These are phyloP conservation scores for Phalacrocorax pelagicus DNA, from an alignment of 2,113 vertebrate species.

Conservation along the genomic window DNA sequence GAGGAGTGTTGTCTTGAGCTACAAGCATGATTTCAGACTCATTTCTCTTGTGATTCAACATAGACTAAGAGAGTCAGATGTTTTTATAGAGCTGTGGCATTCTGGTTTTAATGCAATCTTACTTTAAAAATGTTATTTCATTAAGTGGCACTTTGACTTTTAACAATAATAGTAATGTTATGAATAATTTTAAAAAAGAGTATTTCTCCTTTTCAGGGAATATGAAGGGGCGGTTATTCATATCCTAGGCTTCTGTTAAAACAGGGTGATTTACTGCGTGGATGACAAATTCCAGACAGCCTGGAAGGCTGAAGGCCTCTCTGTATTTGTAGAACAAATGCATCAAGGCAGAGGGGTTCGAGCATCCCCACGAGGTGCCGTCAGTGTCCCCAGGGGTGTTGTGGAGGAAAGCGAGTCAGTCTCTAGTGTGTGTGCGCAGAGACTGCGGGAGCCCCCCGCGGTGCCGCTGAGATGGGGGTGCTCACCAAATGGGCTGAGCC, in stretches of 20 bases:
- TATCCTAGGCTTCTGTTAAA: not conserved
- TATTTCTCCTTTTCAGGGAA: not conserved
- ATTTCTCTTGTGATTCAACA: slow-evolving; percentile 31
- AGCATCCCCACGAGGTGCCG: not conserved
- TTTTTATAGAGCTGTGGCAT: not conserved
- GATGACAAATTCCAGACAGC: not conserved
- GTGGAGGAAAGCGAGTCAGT: fast-evolving
- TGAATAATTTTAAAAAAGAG: slow-evolving; percentile 19
- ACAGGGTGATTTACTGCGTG: not conserved
- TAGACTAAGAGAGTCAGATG: not conserved
- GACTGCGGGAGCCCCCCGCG: fast-evolving
- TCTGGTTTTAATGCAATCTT: not conserved
- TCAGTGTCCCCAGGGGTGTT: not conserved
- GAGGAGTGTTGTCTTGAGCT: slow-evolving; percentile 8
- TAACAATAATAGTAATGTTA: not conserved
- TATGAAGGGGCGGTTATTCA: not conserved
- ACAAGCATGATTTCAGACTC: slow-evolving; percentile 1
- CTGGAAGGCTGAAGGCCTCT: not conserved
- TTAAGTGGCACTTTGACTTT: slow-evolving; percentile 14
- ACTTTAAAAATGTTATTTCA: not conserved
- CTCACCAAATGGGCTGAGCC: not conserved
- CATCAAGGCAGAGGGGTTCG: not conserved
- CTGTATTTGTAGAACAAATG: not conserved
- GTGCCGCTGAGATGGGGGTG: not conserved
- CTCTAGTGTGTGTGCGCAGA: not conserved